Conservation (phyloP, 92 coral and sea anemone species). For the Micromussa lordhowensis region DNA sequence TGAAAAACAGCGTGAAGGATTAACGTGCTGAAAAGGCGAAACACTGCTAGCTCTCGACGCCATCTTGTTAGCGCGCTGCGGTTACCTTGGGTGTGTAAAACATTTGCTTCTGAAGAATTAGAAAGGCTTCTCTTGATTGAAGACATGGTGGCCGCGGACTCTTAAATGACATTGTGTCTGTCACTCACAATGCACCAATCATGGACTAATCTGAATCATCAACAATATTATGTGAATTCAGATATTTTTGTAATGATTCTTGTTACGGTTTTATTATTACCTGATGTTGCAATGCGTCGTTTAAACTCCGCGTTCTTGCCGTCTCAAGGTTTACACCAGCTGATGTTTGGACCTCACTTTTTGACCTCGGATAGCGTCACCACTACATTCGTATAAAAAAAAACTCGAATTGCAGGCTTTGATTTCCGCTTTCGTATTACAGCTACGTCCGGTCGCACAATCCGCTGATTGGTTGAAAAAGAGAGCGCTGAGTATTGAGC, state of each 20-base stretch:
- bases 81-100: conserved; percentile 39
- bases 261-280: neutral
- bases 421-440: conserved; percentile 21
- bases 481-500: neutral
- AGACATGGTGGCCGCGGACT: conserved; percentile 20
- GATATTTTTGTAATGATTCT: neutral
- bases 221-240: conserved; percentile 1
- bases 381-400: neutral
- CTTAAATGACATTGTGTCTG: conserved; percentile 29
- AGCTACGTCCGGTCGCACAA: neutral
- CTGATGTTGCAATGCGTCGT: neutral
- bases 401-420: neutral
- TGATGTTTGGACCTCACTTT: conserved; percentile 8
- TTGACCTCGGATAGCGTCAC: conserved; percentile 22
- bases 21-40: conserved; percentile 10
- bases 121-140: neutral
- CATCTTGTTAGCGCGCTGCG: conserved; percentile 42
- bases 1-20: conserved; percentile 7
- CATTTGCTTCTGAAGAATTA: neutral
- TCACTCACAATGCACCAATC: conserved; percentile 42
- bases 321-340: neutral
- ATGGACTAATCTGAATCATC: neutral
- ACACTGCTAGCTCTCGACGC: conserved; percentile 9
- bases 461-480: conserved; percentile 15
- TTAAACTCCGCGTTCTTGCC: neutral